These are phyloP conservation scores for Cryptomyrus ogoouensis DNA, from an alignment of 2,113 vertebrate genomes.

Conservation along the genomic window DNA sequence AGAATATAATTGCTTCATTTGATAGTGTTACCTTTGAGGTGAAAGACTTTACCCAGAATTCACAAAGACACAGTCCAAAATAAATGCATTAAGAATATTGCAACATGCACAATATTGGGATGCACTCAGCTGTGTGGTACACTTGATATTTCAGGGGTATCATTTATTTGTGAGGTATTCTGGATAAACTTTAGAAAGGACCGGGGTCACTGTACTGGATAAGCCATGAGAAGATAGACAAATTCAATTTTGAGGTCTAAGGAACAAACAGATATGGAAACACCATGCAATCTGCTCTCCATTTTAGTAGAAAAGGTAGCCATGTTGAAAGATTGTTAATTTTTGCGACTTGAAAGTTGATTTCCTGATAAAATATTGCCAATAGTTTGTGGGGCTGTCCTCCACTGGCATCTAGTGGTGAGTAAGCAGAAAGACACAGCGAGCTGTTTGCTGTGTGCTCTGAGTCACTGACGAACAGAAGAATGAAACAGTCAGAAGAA, in stretches of 20 bases:
- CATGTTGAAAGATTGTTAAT: not conserved
- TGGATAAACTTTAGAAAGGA: not conserved
- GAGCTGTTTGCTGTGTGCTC: not conserved
- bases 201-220: not conserved
- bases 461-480: not conserved
- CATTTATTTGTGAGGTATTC: not conserved
- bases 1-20: not conserved
- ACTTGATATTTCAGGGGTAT: not conserved
- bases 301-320: not conserved
- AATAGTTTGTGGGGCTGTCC: not conserved
- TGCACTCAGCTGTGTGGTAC: not conserved
- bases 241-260: not conserved
- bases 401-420: not conserved
- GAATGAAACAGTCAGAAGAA: not conserved
- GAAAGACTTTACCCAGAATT: not conserved
- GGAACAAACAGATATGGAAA: not conserved
- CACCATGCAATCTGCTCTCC: not conserved
- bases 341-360: not conserved
- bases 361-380: not conserved
- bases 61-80: not conserved
- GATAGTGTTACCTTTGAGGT: not conserved
- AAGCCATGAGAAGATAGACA: not conserved
- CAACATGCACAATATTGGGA: not conserved
- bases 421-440: not conserved
- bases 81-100: not conserved